phyloP scores from a whole-genome alignment of 2,113 vertebrate species.

The Eulacestoma nigropectus region DNA sequence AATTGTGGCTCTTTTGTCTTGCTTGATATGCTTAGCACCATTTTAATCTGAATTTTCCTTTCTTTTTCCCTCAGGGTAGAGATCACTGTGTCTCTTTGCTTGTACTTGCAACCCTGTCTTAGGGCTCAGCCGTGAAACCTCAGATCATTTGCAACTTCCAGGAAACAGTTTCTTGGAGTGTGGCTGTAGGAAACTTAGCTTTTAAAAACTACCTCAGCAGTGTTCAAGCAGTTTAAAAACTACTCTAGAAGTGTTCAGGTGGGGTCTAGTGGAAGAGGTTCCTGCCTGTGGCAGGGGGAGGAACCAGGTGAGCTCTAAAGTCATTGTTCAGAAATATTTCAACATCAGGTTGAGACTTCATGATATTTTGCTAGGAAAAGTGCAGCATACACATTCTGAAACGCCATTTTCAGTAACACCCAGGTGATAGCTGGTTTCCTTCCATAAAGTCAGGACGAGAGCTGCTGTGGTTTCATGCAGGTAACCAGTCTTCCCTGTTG shows the following conservation, averaged over 20 bases:
- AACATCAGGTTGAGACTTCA: fast-evolving
- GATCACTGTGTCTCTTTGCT: neutral
- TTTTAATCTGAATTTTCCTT: neutral
- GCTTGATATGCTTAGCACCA: neutral
- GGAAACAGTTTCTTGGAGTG: neutral
- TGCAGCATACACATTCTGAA: fast-evolving
- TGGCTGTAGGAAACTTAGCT: neutral
- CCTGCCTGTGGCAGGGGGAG: neutral
- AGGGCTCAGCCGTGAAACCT: neutral
- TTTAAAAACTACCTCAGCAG: neutral
- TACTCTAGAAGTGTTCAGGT: neutral
- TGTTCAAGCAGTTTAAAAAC: neutral
- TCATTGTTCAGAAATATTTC: neutral
- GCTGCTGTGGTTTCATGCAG: neutral
- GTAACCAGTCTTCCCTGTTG: neutral
- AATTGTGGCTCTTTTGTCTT: neutral
- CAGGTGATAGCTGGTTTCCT: neutral
- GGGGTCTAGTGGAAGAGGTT: neutral
- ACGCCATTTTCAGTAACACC: fast-evolving
- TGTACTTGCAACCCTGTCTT: neutral
- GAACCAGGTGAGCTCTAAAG: neutral
- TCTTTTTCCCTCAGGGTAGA: neutral
- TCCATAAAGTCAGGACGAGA: neutral
- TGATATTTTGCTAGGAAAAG: neutral
- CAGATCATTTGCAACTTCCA: neutral